Conservation (phyloP, 2,888 invertebrate genomes). For the Scotopteryx bipunctaria region DNA sequence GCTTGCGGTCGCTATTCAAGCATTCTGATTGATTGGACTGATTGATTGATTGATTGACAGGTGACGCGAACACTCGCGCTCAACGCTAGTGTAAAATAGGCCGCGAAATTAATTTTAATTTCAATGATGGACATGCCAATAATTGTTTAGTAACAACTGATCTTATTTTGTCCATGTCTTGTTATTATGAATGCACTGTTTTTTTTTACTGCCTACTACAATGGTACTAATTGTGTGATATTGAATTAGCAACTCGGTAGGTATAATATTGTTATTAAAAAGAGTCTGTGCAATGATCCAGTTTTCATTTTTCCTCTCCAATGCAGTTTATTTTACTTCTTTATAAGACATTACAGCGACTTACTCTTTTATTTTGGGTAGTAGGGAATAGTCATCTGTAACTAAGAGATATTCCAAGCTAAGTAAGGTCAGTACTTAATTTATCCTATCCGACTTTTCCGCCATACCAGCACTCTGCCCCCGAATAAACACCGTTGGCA, state of each 20-base stretch:
- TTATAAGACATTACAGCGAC: too few relatives aligned
- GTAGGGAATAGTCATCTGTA: too few relatives aligned
- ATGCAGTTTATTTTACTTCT: too few relatives aligned
- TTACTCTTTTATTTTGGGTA: too few relatives aligned
- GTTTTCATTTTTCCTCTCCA: too few relatives aligned
- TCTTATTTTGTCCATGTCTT: not conserved
- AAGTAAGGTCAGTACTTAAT: not conserved
- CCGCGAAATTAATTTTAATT: slow-evolving; percentile 36
- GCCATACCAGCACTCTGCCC: slow-evolving; percentile 9
- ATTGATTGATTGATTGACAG: slow-evolving; percentile 64
- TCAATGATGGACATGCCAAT: slow-evolving; percentile 23
- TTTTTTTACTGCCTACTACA: not conserved
- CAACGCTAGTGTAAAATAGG: slow-evolving; percentile 35
- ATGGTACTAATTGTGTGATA: too few relatives aligned
- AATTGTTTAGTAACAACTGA: slow-evolving; percentile 6
- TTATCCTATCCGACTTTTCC: not conserved
- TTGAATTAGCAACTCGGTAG: too few relatives aligned
- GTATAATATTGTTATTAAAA: too few relatives aligned
- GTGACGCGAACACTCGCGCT: slow-evolving; percentile 49
- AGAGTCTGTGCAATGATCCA: too few relatives aligned
- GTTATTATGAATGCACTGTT: not conserved
- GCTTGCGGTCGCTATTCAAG: slow-evolving; percentile 42
- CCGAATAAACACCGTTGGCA: slow-evolving; percentile 35
- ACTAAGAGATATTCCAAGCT: too few relatives aligned
- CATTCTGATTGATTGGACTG: slow-evolving; percentile 55